Evolutionary conservation across 2,888 invertebrate species (phyloP).

Genomic region (Exocentrus adspersus): DNA sequence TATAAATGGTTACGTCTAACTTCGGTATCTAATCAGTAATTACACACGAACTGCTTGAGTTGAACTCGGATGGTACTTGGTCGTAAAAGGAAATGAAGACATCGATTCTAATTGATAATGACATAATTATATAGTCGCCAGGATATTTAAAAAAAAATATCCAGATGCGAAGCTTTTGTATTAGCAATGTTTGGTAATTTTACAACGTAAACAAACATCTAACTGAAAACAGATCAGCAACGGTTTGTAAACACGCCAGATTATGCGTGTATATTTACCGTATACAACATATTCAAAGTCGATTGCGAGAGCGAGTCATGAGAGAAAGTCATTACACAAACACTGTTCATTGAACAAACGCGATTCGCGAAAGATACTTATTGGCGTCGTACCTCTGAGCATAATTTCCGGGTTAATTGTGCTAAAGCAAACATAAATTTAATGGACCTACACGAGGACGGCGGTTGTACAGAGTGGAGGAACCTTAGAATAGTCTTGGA

Average conservation of each 20-base stretch:
- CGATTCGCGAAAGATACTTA: conserved; percentile 3
- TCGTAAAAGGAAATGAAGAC: too few species aligned
- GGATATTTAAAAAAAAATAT: too few species aligned
- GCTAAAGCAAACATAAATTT: conserved; percentile 11
- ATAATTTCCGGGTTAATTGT: conserved; percentile 14
- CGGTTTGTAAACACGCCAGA: background rate
- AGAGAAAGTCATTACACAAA: conserved; percentile 15
- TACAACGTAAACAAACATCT: background rate
- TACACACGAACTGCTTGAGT: too few species aligned
- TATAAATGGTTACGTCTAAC: background rate
- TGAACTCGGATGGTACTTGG: too few species aligned
- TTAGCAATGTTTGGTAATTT: too few species aligned
- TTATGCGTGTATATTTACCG: too few species aligned
- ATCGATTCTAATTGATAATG: too few species aligned
- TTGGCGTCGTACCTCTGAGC: background rate
- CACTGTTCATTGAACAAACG: conserved; percentile 4
- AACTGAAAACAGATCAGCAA: background rate
- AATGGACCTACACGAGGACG: conserved; percentile 11
- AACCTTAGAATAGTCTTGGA: too few species aligned
- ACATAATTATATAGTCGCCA: too few species aligned
- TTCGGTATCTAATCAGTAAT: too few species aligned
- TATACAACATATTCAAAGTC: background rate
- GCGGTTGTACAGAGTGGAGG: too few species aligned
- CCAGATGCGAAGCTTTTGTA: too few species aligned
- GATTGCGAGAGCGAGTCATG: background rate